A percentile compares a stretch with the other conserved stretches of the same genome.
Conservation (phyloP, 2,888 invertebrate genomes). For the Hoplodrina ambigua region DNA sequence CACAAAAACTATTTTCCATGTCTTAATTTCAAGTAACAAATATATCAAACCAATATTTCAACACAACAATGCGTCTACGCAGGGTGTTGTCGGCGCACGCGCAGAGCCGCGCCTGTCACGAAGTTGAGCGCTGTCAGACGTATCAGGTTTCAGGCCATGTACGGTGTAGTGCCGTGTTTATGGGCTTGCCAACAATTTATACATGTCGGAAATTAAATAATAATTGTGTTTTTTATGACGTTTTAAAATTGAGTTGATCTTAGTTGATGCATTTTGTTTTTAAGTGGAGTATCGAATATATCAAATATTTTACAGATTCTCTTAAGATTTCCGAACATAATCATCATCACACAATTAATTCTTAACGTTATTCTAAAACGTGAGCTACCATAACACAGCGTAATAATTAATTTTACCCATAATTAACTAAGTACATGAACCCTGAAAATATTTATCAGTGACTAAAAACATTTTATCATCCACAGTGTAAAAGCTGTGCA, state of each 20-base stretch:
- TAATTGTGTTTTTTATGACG: constrained; percentile 22
- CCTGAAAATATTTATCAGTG: constrained; percentile 15
- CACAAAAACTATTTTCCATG: not conserved
- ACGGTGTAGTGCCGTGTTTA: constrained; percentile 60
- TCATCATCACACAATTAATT: not conserved
- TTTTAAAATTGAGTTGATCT: not conserved
- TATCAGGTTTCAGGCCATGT: constrained; percentile 69
- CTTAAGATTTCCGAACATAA: too few species aligned
- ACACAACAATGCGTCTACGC: constrained; percentile 47
- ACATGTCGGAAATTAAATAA: constrained; percentile 40
- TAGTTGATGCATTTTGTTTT: not conserved
- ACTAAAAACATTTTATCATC: constrained; percentile 41
- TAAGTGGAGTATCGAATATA: not conserved
- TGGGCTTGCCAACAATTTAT: constrained; percentile 44
- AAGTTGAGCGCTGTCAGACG: constrained; percentile 65
- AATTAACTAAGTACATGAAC: not conserved
- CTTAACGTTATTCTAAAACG: not conserved
- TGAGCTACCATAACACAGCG: not conserved
- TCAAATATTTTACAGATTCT: not conserved
- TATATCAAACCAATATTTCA: constrained; percentile 45
- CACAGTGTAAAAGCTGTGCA: constrained; percentile 57
- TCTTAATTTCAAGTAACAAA: constrained; percentile 19
- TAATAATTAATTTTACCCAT: constrained; percentile 16
- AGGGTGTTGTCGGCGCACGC: constrained; percentile 62
- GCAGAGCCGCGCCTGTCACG: constrained; percentile 60